Percentiles rank a stretch among this genome's conserved stretches.
These are phyloP conservation scores for Norana najaformis DNA, from an alignment of 2,888 invertebrate species.

Conservation along the genomic window DNA sequence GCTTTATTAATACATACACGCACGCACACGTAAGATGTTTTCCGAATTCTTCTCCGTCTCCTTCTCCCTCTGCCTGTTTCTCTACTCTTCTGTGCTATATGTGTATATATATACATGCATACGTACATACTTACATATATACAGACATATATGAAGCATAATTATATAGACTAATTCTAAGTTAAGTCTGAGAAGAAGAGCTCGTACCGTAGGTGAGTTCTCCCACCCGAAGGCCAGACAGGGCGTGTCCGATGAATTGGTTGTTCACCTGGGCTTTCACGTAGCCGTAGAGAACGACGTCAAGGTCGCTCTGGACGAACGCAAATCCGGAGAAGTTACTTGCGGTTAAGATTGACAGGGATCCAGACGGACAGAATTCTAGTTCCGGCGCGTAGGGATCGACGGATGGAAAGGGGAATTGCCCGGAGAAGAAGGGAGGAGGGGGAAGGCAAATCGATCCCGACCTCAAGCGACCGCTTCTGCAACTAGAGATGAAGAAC, in stretches of 20 bases:
- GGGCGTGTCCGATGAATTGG: slow-evolving; percentile 52
- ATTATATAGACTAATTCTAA: too few species aligned
- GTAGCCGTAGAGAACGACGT: slow-evolving; percentile 59
- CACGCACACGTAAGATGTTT: too few species aligned
- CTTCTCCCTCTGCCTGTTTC: too few species aligned
- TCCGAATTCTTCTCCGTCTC: too few species aligned
- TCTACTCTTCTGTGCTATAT: too few species aligned
- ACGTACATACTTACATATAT: too few species aligned
- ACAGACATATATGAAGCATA: too few species aligned
- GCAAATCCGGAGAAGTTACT: slow-evolving; percentile 34
- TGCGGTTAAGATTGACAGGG: not conserved
- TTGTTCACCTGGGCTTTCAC: slow-evolving; percentile 49
- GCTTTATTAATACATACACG: too few species aligned
- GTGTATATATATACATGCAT: too few species aligned
- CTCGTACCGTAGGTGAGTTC: slow-evolving; percentile 56
- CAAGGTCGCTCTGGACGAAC: slow-evolving; percentile 53
- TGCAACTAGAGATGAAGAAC: not conserved
- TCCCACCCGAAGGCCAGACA: slow-evolving; percentile 55
- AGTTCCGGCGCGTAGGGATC: not conserved
- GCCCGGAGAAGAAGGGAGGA: not conserved
- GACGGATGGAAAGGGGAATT: slow-evolving; percentile 1
- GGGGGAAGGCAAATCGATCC: not conserved
- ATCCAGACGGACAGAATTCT: not conserved
- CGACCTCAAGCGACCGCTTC: not conserved
- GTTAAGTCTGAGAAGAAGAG: too few species aligned